Evolutionary conservation across 92 coral and sea anemone genomes (phyloP).

Genomic region (Bergia puertoricense): DNA sequence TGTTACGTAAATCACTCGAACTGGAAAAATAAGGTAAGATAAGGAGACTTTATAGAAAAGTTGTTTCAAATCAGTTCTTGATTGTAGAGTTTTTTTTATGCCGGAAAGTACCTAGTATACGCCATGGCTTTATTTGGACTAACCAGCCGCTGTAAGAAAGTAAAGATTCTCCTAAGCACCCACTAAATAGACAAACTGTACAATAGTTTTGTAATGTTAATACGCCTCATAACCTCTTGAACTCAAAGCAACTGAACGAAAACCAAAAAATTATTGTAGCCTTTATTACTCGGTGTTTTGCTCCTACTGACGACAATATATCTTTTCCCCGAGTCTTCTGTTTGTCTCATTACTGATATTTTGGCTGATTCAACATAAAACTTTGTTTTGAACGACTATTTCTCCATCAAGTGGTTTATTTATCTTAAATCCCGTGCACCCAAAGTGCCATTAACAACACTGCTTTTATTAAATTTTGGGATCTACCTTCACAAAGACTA

Average conservation of each 20-base stretch:
- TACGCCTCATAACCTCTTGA: background rate
- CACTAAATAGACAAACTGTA: background rate
- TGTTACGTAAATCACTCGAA: background rate
- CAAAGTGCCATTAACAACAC: background rate
- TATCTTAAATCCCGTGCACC: background rate
- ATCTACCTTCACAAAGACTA: no score
- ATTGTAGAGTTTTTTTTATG: background rate
- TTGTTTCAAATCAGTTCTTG: background rate
- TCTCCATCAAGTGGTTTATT: background rate
- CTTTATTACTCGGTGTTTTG: background rate
- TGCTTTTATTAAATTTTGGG: background rate
- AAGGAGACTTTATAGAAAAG: background rate
- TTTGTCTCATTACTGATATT: background rate
- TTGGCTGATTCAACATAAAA: background rate
- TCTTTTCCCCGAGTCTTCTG: background rate
- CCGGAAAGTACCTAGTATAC: no score
- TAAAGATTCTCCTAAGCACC: background rate
- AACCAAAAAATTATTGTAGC: background rate
- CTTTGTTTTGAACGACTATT: no score
- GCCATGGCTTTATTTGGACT: background rate
- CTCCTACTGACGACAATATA: no score
- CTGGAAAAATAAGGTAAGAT: background rate
- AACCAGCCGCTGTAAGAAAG: background rate
- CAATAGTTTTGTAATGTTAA: background rate
- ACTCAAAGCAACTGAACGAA: background rate